Conservation (phyloP, 2,113 vertebrate genomes). For the Cathartes aura region DNA sequence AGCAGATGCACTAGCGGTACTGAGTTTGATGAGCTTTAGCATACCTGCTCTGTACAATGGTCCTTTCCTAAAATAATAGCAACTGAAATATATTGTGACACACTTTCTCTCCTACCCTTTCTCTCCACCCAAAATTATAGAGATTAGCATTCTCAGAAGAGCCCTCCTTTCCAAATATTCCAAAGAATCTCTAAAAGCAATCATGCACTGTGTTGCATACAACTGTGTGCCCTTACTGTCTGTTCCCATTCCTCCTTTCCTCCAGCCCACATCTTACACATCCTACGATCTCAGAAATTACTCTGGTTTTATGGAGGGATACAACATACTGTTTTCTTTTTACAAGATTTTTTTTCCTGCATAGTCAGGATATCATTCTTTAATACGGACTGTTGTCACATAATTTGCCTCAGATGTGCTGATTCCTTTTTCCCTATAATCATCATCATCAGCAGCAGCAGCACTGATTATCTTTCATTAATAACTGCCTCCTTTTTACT, state of each 20-base stretch:
- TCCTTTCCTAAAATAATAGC: background rate
- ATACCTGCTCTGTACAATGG: background rate
- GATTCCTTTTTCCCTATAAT: background rate
- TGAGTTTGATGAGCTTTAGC: background rate
- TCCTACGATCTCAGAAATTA: background rate
- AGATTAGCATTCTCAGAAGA: background rate
- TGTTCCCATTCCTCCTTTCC: background rate
- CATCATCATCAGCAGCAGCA: background rate
- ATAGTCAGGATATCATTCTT: background rate
- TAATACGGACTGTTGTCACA: background rate
- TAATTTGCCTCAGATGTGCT: background rate
- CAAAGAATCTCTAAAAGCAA: background rate
- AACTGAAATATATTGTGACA: accelerated
- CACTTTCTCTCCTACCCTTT: background rate
- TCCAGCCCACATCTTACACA: background rate
- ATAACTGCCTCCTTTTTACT: background rate
- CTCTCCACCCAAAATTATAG: background rate
- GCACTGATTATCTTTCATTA: background rate
- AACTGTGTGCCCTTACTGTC: background rate
- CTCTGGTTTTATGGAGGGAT: background rate
- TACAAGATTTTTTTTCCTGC: background rate
- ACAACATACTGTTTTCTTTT: background rate
- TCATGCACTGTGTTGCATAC: background rate
- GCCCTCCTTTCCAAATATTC: background rate
- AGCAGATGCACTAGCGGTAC: accelerated